Evolutionary conservation across 2,113 vertebrate species (phyloP).

Genomic region (Drymodes brunneopygia): DNA sequence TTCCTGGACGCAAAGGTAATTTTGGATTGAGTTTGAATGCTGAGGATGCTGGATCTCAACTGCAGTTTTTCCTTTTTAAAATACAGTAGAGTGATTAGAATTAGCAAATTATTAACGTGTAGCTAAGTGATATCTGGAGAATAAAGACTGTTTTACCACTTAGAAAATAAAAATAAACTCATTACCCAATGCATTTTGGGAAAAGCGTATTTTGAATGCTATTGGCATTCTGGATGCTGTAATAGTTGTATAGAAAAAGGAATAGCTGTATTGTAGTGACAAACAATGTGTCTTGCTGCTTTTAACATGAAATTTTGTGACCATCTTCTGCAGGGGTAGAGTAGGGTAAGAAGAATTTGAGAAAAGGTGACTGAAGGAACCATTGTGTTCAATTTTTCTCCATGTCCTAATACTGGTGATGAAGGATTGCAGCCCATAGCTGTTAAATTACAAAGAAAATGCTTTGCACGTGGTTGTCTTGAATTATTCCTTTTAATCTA

Average conservation of each 20-base stretch:
- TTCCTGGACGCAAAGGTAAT: constrained; percentile 98
- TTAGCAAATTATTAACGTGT: background rate
- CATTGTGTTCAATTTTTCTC: background rate
- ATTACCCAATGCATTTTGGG: background rate
- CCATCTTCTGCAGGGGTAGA: background rate
- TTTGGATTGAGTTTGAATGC: background rate
- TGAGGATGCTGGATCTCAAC: background rate
- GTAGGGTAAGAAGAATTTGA: background rate
- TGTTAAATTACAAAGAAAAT: background rate
- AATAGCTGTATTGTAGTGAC: background rate
- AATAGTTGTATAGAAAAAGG: background rate
- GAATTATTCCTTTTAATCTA: background rate
- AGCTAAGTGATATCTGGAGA: background rate
- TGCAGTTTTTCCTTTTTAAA: background rate
- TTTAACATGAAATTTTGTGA: background rate
- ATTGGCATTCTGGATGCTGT: background rate
- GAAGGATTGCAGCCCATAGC: background rate
- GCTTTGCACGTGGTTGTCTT: background rate
- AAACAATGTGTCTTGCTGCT: background rate
- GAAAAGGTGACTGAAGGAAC: background rate
- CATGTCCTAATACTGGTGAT: background rate
- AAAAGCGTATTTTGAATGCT: background rate
- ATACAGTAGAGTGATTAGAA: background rate
- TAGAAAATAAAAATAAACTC: background rate
- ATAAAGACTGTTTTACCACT: background rate